Percentiles rank a stretch among this genome's conserved stretches.
phyloP scores from a whole-genome alignment of 2,888 invertebrate genomes.

The Nemurella pictetii region DNA sequence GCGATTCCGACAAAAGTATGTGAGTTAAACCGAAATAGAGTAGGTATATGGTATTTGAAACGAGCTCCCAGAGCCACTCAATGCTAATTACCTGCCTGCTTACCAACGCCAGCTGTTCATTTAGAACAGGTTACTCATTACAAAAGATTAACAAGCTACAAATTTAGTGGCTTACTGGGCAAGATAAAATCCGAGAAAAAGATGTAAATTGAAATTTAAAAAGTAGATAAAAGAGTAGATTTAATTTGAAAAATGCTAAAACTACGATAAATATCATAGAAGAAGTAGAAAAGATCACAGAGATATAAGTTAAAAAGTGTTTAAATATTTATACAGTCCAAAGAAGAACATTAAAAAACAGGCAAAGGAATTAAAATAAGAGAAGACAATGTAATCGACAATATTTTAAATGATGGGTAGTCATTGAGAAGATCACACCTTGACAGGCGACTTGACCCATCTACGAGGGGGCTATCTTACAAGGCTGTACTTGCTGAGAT shows the following conservation, averaged over 20 bases:
- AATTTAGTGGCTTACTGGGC: background rate
- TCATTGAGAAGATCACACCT: slow-evolving; percentile 29
- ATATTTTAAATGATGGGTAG: slow-evolving; percentile 40
- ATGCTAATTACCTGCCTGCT: background rate
- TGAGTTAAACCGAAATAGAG: background rate
- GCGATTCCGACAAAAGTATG: too few relatives aligned
- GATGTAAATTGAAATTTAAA: background rate
- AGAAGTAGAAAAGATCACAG: slow-evolving; percentile 41
- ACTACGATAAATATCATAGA: slow-evolving; percentile 29
- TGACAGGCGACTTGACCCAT: background rate
- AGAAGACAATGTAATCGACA: slow-evolving; percentile 16
- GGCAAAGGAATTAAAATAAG: background rate
- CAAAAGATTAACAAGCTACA: too few relatives aligned
- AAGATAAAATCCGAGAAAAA: background rate
- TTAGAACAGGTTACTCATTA: background rate
- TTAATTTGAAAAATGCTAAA: background rate
- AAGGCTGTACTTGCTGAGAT: slow-evolving; percentile 3
- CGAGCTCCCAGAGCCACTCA: slow-evolving; percentile 2
- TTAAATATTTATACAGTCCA: slow-evolving; percentile 45
- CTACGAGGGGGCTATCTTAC: slow-evolving; percentile 9
- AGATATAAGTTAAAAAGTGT: slow-evolving; percentile 44
- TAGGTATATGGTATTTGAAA: background rate
- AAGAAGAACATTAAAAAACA: slow-evolving; percentile 40
- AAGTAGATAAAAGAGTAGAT: background rate
- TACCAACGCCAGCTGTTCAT: background rate